Conservation (phyloP, 1,140 invertebrate genomes). For the Akabosia matsudoensis region DNA sequence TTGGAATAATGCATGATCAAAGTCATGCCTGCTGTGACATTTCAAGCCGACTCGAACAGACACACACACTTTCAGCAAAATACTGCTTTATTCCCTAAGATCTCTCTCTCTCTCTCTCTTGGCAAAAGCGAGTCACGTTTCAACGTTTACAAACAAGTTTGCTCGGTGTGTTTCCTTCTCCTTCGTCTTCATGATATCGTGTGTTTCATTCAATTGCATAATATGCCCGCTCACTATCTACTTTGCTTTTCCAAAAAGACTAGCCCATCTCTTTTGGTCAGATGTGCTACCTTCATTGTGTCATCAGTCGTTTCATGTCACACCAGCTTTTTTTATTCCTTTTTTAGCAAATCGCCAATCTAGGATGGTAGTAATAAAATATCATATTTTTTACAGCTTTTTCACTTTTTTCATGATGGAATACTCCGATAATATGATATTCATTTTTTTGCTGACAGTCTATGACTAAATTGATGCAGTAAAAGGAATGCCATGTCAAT, state of each 20-base stretch:
- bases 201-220: neutral
- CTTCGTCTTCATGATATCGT: neutral
- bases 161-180: neutral
- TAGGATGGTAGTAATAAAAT: neutral
- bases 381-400: neutral
- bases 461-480: neutral
- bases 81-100: no score
- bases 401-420: neutral
- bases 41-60: neutral
- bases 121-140: constrained; percentile 16
- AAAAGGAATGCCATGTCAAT: neutral
- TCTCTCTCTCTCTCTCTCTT: neutral
- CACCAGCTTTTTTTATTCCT: neutral
- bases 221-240: neutral
- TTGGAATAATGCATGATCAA: neutral
- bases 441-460: neutral
- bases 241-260: neutral
- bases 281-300: neutral
- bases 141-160: constrained; percentile 20
- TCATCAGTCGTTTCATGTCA: neutral
- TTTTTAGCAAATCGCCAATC: neutral
- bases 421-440: neutral
- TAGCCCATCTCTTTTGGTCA: neutral
- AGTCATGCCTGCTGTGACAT: constrained; percentile 1
- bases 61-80: neutral